A percentile compares a stretch with the other conserved stretches of the same genome.
Conservation (phyloP, 1,140 invertebrate species). For the Callitettix versicolor region DNA sequence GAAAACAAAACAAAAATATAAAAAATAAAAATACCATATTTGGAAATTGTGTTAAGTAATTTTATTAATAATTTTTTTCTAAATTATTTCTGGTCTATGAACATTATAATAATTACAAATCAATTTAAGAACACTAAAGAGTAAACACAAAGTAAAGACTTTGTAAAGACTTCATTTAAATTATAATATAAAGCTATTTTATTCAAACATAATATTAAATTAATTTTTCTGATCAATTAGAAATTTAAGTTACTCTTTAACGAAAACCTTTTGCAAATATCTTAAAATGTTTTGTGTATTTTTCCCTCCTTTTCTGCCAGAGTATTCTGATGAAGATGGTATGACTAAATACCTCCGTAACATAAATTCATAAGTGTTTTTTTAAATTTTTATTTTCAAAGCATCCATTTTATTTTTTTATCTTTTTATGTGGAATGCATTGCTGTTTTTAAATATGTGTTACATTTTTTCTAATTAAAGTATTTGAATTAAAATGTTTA, state of each 20-base stretch:
- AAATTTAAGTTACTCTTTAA: background rate
- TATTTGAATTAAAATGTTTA: background rate
- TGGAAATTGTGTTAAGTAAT: background rate
- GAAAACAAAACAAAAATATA: too few relatives aligned
- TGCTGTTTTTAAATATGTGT: background rate
- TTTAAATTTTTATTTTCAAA: conserved; percentile 1
- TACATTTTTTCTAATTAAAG: background rate
- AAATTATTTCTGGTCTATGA: background rate
- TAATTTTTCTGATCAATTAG: background rate
- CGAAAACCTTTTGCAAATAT: background rate
- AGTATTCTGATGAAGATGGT: conserved; percentile 23
- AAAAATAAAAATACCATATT: background rate
- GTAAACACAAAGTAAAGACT: too few relatives aligned
- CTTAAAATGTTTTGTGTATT: background rate
- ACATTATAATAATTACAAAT: too few relatives aligned
- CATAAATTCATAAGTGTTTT: background rate
- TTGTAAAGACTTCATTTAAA: background rate
- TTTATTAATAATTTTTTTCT: background rate
- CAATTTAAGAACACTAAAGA: too few relatives aligned
- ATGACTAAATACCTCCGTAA: conserved; percentile 21
- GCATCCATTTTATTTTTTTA: conserved; percentile 19
- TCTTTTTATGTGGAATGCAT: conserved; percentile 9
- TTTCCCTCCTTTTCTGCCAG: conserved; percentile 3
- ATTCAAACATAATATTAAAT: background rate
- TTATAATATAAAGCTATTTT: too few relatives aligned